Conservation (phyloP, 2,797 vertebrate species). For the Galago senegalensis region DNA sequence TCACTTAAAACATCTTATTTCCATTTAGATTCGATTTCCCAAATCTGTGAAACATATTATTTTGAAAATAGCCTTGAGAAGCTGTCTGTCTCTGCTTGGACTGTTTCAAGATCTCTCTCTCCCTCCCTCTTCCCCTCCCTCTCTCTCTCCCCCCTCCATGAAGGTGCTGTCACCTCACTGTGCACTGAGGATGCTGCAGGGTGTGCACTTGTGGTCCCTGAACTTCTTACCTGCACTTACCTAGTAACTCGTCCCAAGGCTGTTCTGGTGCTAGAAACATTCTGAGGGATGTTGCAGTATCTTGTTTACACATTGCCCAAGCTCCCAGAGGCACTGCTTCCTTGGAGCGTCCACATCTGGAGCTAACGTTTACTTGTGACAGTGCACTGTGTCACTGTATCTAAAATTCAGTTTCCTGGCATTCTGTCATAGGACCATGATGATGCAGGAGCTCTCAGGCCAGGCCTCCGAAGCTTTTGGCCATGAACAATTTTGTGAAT, state of each 20-base stretch:
- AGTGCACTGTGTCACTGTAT: rapidly evolving
- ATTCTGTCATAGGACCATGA: rapidly evolving
- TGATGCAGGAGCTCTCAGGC: rapidly evolving
- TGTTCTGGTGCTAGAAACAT: background rate
- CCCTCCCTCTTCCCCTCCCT: no score
- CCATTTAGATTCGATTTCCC: background rate
- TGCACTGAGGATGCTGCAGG: rapidly evolving
- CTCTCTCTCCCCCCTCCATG: no score
- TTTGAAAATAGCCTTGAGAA: background rate
- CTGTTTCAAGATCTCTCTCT: background rate
- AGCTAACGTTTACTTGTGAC: background rate
- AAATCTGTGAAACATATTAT: background rate
- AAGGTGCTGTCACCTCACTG: rapidly evolving
- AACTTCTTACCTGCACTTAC: background rate
- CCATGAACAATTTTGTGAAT: rapidly evolving
- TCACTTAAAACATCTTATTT: background rate
- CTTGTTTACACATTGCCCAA: background rate
- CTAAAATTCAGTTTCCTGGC: background rate
- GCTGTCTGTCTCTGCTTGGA: background rate
- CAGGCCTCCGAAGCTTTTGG: background rate
- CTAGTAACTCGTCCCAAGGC: background rate
- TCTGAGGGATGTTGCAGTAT: background rate
- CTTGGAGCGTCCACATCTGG: background rate
- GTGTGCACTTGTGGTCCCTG: rapidly evolving
- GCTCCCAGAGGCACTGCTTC: background rate